Conservation (phyloP, 1,140 invertebrate species). For the Tetraneura akinire region DNA sequence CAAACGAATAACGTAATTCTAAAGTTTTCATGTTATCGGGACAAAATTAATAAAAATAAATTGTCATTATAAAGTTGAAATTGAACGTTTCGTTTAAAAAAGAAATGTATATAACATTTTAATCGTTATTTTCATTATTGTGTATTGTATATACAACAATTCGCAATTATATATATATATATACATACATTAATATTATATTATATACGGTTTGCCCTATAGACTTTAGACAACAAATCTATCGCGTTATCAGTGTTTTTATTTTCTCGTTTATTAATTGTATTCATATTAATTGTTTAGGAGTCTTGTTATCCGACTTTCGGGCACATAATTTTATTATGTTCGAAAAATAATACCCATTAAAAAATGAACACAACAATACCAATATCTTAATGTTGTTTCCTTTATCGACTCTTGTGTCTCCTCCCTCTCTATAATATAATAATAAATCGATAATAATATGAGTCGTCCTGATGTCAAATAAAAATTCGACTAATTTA, state of each 20-base stretch:
- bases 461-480: background rate
- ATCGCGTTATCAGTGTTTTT: conserved; percentile 1
- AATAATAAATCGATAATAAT: background rate
- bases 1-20: no score
- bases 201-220: background rate
- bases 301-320: background rate
- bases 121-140: background rate
- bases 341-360: background rate
- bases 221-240: background rate
- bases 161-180: background rate
- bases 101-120: no score
- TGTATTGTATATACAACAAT: background rate
- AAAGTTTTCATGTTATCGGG: no score
- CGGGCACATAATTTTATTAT: background rate
- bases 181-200: no score
- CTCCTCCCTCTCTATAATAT: background rate
- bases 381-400: background rate
- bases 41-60: no score
- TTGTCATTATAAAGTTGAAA: no score
- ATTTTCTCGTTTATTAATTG: background rate
- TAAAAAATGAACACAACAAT: background rate
- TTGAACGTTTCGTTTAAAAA: background rate
- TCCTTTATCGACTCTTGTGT: background rate
- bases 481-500: background rate
- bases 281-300: background rate